Percentiles rank a stretch among this genome's conserved stretches.
phyloP scores from a whole-genome alignment of 2,797 vertebrate species.

The Acanthornis magna region DNA sequence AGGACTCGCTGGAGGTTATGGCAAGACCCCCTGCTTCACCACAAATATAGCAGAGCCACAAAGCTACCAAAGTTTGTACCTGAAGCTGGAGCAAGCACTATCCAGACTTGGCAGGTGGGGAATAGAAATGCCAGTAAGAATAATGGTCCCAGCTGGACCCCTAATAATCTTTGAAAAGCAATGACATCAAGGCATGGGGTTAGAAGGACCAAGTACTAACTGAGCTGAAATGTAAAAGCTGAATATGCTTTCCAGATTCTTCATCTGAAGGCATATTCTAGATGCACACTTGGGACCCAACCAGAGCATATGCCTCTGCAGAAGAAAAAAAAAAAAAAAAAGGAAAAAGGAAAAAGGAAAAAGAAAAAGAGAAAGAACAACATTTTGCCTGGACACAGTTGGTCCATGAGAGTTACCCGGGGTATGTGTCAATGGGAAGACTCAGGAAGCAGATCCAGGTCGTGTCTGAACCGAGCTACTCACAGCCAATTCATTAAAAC shows the following conservation, averaged over 20 bases:
- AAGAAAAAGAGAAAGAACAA: background rate
- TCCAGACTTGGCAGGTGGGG: background rate
- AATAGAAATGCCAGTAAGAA: background rate
- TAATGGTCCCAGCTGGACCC: background rate
- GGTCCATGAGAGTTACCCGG: background rate
- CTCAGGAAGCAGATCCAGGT: background rate
- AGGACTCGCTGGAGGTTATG: background rate
- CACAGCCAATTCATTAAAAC: background rate
- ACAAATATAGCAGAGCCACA: background rate
- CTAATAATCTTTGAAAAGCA: background rate
- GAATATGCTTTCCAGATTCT: too few relatives aligned
- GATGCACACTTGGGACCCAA: background rate
- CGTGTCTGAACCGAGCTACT: background rate
- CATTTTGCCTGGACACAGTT: background rate
- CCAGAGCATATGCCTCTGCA: background rate
- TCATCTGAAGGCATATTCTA: background rate
- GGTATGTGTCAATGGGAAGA: background rate
- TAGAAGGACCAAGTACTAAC: background rate
- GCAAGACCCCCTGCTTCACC: background rate
- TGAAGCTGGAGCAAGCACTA: background rate
- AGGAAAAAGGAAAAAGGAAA: too few relatives aligned
- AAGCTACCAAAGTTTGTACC: background rate
- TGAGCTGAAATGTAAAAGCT: background rate
- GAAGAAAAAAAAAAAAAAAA: too few relatives aligned
- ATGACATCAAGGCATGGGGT: background rate